Conservation (phyloP, 1,140 invertebrate species). For the Patella vulgata region DNA sequence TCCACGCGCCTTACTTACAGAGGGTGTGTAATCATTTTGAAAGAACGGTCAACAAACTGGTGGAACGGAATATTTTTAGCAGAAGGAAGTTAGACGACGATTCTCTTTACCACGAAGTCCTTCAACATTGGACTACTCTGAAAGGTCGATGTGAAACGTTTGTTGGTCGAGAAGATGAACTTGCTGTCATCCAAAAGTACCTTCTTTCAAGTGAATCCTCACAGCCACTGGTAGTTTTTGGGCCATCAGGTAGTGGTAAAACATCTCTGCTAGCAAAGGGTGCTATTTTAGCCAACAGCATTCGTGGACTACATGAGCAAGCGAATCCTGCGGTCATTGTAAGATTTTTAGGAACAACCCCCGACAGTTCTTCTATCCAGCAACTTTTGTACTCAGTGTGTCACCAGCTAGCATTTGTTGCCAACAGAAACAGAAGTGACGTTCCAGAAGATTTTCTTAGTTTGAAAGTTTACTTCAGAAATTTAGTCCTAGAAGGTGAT, state of each 20-base stretch:
- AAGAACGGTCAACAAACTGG: conserved; percentile 85
- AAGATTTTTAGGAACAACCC: conserved; percentile 56
- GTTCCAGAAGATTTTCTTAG: conserved; percentile 47
- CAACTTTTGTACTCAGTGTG: conserved; percentile 49
- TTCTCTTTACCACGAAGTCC: conserved; percentile 79
- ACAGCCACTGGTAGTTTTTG: conserved; percentile 53
- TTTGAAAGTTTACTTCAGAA: conserved; percentile 51
- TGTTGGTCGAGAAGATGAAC: conserved; percentile 61
- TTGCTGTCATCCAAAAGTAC: conserved; percentile 76
- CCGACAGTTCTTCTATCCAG: conserved; percentile 38
- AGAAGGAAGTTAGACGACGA: conserved; percentile 68
- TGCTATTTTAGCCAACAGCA: conserved; percentile 37
- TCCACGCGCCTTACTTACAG: conserved; percentile 32
- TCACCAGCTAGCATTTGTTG: conserved; percentile 51
- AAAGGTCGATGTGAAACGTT: conserved; percentile 93
- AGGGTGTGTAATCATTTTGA: conserved; percentile 75
- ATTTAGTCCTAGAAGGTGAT: conserved; percentile 49
- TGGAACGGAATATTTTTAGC: conserved; percentile 55
- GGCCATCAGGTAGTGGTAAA: conserved; percentile 58
- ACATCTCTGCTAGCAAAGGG: conserved; percentile 57
- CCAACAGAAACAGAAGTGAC: conserved; percentile 38
- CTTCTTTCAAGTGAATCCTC: conserved; percentile 73
- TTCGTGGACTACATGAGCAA: conserved; percentile 10
- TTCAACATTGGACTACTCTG: conserved; percentile 94
- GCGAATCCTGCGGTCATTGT: conserved; percentile 41